A percentile compares a stretch with the other conserved stretches of the same genome.
These are phyloP conservation scores for Oplegnathus fasciatus DNA, from an alignment of 2,113 vertebrate genomes.

Conservation along the genomic window DNA sequence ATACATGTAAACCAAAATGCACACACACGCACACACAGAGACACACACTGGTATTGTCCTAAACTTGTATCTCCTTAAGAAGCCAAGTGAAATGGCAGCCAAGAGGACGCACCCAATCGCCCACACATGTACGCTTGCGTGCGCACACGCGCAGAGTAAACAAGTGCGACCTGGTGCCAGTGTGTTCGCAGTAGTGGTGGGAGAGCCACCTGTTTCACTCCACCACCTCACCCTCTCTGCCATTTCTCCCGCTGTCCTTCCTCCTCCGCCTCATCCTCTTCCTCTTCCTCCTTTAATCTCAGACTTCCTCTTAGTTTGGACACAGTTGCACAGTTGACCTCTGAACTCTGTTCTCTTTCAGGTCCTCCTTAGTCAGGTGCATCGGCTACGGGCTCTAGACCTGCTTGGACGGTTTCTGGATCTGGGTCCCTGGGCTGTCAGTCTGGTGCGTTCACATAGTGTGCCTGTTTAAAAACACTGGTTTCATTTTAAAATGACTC, in stretches of 20 bases:
- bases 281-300: constrained; percentile 38
- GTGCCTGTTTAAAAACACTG: not conserved
- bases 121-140: not conserved
- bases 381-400: constrained; percentile 94
- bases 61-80: not conserved
- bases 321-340: constrained; percentile 11
- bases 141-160: constrained; percentile 32
- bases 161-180: constrained; percentile 42
- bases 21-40: not conserved
- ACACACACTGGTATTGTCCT: not conserved
- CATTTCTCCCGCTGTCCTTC: constrained; percentile 40
- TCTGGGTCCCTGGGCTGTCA: constrained; percentile 98
- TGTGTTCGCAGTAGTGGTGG: constrained; percentile 49
- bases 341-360: constrained; percentile 78
- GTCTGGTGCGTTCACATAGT: constrained; percentile 86
- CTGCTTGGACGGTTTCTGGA: constrained; percentile 95
- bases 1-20: not conserved
- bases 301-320: constrained; percentile 13
- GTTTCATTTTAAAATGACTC: not conserved
- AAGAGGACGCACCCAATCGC: constrained; percentile 45
- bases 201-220: constrained; percentile 74
- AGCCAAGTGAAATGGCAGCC: constrained; percentile 32
- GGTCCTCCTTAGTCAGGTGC: constrained; percentile 98
- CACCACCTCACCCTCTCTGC: constrained; percentile 33
- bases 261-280: constrained; percentile 14